These are phyloP conservation scores for Orius laevigatus DNA, from an alignment of 1,140 invertebrate genomes.

Conservation along the genomic window DNA sequence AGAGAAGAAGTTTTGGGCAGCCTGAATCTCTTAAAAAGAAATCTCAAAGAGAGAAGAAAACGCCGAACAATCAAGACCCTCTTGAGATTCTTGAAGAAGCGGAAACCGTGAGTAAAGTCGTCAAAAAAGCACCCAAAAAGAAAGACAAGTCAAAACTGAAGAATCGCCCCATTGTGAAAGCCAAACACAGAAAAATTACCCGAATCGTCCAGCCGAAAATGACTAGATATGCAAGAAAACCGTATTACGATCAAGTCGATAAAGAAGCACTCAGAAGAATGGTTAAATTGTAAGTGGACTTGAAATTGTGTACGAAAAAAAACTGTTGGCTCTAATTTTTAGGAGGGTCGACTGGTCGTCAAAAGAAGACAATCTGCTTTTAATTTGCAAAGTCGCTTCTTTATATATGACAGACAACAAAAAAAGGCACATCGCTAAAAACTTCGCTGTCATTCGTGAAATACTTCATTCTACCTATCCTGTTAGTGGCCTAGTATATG, in stretches of 20 bases:
- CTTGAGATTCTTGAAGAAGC: background rate
- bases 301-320: constrained; percentile 10
- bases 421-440: constrained; percentile 29
- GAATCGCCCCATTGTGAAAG: background rate
- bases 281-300: constrained; percentile 41
- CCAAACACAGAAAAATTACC: constrained; percentile 4
- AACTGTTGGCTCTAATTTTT: constrained; percentile 10
- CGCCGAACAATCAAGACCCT: background rate
- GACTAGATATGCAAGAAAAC: constrained; percentile 18
- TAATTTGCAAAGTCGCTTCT: constrained; percentile 49
- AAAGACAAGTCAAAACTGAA: background rate
- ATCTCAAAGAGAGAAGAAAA: background rate
- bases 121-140: background rate
- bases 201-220: constrained; percentile 13
- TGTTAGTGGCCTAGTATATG: constrained; percentile 14
- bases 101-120: background rate
- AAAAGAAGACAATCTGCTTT: constrained; percentile 43
- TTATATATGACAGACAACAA: constrained; percentile 40
- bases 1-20: too few species aligned
- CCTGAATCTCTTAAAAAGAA: too few species aligned
- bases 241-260: constrained; percentile 48
- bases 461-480: constrained; percentile 36
- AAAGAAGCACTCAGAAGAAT: constrained; percentile 43
- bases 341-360: constrained; percentile 38
- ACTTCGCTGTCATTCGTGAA: constrained; percentile 39